Conservation (phyloP, 2,113 vertebrate species). For the Myotis davidii region DNA sequence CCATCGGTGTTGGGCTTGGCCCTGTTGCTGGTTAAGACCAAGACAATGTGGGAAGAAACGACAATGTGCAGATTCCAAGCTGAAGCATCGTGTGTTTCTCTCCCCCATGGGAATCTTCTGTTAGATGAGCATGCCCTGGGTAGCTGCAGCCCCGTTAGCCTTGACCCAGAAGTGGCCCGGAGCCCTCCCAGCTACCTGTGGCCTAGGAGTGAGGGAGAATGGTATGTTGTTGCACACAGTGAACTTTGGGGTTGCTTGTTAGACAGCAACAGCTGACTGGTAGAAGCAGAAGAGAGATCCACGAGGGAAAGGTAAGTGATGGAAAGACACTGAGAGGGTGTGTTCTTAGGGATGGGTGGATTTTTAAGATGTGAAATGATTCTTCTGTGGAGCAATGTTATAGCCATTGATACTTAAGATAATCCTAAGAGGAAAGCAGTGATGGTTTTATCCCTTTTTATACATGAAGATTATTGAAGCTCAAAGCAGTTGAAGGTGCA, state of each 20-base stretch:
- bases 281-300: background rate
- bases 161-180: background rate
- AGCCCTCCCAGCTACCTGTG: background rate
- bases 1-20: background rate
- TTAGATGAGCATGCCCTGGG: background rate
- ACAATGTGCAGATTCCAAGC: background rate
- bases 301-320: background rate
- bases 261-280: background rate
- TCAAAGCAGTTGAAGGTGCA: background rate
- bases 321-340: background rate
- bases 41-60: background rate
- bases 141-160: background rate
- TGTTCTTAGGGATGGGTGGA: background rate
- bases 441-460: background rate
- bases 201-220: background rate
- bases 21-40: no score
- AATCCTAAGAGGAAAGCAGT: background rate
- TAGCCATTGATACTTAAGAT: background rate
- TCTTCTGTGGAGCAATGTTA: background rate
- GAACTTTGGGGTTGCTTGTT: background rate
- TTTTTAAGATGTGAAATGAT: background rate
- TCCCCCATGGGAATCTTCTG: background rate
- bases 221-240: background rate
- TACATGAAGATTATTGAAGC: background rate
- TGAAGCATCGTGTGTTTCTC: background rate